Conservation (phyloP, 2,113 vertebrate species). For the Vulpes ferrilata region DNA sequence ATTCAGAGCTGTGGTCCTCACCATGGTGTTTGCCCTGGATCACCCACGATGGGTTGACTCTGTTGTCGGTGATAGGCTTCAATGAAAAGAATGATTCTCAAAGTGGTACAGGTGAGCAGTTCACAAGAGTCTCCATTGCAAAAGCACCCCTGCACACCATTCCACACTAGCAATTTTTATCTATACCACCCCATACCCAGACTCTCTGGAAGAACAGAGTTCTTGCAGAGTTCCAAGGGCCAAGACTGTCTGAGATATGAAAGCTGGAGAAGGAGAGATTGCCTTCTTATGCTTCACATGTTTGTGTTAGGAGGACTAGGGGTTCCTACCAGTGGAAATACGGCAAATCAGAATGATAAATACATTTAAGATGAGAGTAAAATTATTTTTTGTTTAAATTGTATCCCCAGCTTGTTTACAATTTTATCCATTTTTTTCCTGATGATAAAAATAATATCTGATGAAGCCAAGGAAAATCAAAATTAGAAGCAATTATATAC, state of each 20-base stretch:
- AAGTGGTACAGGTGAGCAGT: not conserved
- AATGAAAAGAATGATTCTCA: not conserved
- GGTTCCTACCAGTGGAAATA: not conserved
- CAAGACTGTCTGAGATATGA: accelerated
- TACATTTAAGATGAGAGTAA: not conserved
- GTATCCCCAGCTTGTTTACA: not conserved
- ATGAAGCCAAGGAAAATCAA: not conserved
- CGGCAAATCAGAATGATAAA: not conserved
- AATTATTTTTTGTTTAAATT: not conserved
- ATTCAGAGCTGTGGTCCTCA: not conserved
- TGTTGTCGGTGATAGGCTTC: not conserved
- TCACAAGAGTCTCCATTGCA: not conserved
- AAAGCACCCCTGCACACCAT: too few relatives aligned
- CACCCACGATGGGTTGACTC: not conserved
- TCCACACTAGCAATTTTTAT: not conserved
- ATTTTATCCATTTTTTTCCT: not conserved
- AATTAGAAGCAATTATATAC: not conserved
- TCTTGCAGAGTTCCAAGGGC: not conserved
- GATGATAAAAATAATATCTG: not conserved
- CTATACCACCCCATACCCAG: not conserved
- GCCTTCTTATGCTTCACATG: not conserved
- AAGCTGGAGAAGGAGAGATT: too few relatives aligned
- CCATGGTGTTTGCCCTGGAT: accelerated
- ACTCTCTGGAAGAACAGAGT: not conserved
- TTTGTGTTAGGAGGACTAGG: accelerated